A percentile compares a stretch with the other conserved stretches of the same genome.
These are phyloP conservation scores for Baccha elongata DNA, from an alignment of 2,888 invertebrate genomes.

Conservation along the genomic window DNA sequence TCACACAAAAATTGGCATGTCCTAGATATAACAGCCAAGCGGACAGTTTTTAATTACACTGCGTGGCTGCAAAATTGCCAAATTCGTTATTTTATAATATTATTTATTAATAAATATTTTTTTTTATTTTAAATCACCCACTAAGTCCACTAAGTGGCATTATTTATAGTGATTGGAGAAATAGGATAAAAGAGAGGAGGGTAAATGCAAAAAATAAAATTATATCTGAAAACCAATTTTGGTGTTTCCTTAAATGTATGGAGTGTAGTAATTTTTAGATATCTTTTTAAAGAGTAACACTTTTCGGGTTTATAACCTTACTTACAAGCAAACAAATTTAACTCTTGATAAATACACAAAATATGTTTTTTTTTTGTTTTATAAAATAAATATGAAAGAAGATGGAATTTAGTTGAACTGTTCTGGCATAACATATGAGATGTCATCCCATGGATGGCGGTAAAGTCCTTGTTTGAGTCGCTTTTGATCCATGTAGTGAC, in stretches of 20 bases:
- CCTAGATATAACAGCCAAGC: slow-evolving; percentile 7
- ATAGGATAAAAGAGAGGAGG: neutral
- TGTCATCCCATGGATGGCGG: slow-evolving; percentile 99
- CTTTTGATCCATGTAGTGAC: slow-evolving; percentile 99
- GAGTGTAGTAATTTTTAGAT: slow-evolving; percentile 64
- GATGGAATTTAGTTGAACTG: slow-evolving; percentile 79
- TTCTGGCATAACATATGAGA: slow-evolving; percentile 84
- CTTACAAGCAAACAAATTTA: slow-evolving; percentile 39
- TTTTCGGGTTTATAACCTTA: slow-evolving; percentile 48
- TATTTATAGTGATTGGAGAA: neutral
- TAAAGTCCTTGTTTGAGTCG: slow-evolving; percentile 99
- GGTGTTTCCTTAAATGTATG: slow-evolving; percentile 57
- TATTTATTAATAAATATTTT: neutral
- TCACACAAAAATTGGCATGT: neutral
- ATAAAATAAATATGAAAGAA: slow-evolving; percentile 64
- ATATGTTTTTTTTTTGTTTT: slow-evolving; percentile 41
- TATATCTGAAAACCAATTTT: slow-evolving; percentile 59
- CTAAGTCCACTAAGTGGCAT: neutral
- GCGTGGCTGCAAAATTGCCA: neutral
- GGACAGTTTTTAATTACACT: neutral
- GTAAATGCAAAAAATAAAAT: slow-evolving; percentile 66
- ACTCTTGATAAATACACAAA: slow-evolving; percentile 66
- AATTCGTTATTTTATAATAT: slow-evolving; percentile 4
- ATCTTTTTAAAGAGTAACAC: slow-evolving; percentile 22
- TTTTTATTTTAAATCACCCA: neutral